Evolutionary conservation across 30 jellyfish, hydroid and myxozoan genomes (phyloP).

Genomic region (Phacellophora camtschatica): DNA sequence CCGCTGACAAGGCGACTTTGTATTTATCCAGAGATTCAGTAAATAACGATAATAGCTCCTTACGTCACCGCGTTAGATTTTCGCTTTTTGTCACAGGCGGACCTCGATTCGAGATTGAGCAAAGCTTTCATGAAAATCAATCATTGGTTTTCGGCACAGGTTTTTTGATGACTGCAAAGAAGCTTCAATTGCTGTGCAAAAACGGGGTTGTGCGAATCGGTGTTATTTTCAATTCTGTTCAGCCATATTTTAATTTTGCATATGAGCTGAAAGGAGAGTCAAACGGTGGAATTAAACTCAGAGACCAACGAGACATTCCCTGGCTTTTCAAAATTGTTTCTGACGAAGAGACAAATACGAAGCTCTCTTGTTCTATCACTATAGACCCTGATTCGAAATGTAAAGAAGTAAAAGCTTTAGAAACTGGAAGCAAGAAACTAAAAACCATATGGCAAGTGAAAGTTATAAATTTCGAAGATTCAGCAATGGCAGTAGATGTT

Average conservation of each 20-base stretch:
- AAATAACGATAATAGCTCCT: background rate
- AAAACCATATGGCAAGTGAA: slow-evolving; percentile 43
- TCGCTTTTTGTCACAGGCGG: slow-evolving; percentile 46
- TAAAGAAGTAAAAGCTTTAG: slow-evolving; percentile 49
- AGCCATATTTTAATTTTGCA: slow-evolving; percentile 64
- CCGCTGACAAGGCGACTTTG: slow-evolving; percentile 17
- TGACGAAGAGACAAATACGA: background rate
- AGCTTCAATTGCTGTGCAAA: slow-evolving; percentile 7
- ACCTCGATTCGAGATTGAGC: slow-evolving; percentile 43
- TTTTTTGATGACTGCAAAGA: slow-evolving; percentile 38
- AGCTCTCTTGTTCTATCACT: slow-evolving; percentile 11
- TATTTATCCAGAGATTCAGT: slow-evolving; percentile 65
- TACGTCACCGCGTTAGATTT: slow-evolving; percentile 56
- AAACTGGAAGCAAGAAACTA: slow-evolving; percentile 18
- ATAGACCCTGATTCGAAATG: slow-evolving; percentile 42
- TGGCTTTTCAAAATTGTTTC: slow-evolving; percentile 15
- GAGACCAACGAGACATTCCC: slow-evolving; percentile 59
- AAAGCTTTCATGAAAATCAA: slow-evolving; percentile 43
- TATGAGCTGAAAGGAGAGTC: slow-evolving; percentile 20
- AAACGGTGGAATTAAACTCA: slow-evolving; percentile 7
- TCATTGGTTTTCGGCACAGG: slow-evolving; percentile 60
- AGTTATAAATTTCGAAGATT: slow-evolving; percentile 26
- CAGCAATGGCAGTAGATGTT: slow-evolving; percentile 44
- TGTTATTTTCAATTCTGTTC: slow-evolving; percentile 35
- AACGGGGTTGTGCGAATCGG: slow-evolving; percentile 58